A percentile compares a stretch with the other conserved stretches of the same genome.
Conservation (phyloP, 2,113 vertebrate species). For the Phalacrocorax brasilianus region DNA sequence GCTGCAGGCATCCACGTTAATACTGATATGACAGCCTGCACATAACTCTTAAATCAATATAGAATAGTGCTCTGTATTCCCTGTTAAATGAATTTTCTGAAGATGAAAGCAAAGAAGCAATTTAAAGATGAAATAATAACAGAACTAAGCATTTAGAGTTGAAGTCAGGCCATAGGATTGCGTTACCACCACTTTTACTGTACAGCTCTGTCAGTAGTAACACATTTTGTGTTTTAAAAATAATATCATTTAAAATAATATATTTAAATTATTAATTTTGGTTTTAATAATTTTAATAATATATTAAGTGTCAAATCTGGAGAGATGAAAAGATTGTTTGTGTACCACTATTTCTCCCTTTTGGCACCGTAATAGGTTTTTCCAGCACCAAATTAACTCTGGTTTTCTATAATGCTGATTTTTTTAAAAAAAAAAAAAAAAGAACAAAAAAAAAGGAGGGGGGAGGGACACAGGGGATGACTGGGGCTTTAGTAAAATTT, state of each 20-base stretch:
- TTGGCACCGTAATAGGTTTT: accelerated
- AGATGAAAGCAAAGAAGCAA: not conserved
- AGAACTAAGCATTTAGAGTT: not conserved
- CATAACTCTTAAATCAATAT: not conserved
- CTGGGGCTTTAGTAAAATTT: not conserved
- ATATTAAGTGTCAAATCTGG: not conserved
- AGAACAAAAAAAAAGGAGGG: no score
- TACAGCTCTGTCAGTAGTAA: not conserved
- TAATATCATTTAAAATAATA: not conserved
- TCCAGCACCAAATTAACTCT: not conserved
- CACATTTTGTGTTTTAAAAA: not conserved
- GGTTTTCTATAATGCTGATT: not conserved
- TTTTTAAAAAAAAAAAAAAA: no score
- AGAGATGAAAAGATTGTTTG: not conserved
- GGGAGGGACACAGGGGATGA: not conserved
- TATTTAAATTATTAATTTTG: not conserved
- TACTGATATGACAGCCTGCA: not conserved
- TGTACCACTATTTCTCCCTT: not conserved
- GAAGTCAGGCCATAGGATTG: not conserved
- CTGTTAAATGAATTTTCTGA: not conserved
- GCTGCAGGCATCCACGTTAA: not conserved
- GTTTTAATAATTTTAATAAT: not conserved
- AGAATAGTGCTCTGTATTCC: not conserved
- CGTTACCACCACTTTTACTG: not conserved
- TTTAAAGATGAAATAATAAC: not conserved